These are phyloP conservation scores for Polyodon spathula DNA, from an alignment of 2,113 vertebrate genomes.

Conservation along the genomic window DNA sequence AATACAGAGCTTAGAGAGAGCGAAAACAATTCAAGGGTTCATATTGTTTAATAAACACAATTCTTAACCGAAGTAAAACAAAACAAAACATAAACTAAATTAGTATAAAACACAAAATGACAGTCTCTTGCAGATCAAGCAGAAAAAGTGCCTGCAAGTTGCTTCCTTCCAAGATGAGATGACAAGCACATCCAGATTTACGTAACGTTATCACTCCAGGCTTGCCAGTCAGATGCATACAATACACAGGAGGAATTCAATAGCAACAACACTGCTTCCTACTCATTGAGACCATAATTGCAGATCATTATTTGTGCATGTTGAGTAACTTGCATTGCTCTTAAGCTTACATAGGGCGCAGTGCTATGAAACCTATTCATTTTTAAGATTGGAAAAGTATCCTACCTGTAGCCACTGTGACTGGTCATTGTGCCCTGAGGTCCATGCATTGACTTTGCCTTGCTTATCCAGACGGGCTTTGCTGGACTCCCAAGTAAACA, in stretches of 20 bases:
- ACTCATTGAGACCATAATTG: not conserved
- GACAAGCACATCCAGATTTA: not conserved
- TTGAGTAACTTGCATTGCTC: no score
- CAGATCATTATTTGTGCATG: no score
- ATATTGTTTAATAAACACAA: not conserved
- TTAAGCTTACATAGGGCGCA: no score
- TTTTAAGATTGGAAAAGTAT: not conserved
- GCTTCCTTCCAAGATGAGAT: not conserved
- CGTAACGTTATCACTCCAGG: not conserved
- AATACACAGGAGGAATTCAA: not conserved
- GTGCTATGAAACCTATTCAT: constrained; percentile 12
- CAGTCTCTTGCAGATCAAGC: not conserved
- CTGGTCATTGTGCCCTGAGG: constrained; percentile 89
- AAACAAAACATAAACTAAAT: not conserved
- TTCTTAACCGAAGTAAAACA: not conserved
- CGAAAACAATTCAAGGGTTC: no score
- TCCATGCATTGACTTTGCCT: constrained; percentile 97
- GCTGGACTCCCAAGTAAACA: constrained; percentile 96
- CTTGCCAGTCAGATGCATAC: not conserved
- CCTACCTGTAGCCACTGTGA: constrained; percentile 96
- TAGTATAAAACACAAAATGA: not conserved
- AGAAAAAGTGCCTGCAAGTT: not conserved
- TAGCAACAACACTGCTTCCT: not conserved
- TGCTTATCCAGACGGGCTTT: constrained; percentile 95
- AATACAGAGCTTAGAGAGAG: no score